Evolutionary conservation across 2,113 vertebrate species (phyloP).

Genomic region (Neotragus pygmaeus): DNA sequence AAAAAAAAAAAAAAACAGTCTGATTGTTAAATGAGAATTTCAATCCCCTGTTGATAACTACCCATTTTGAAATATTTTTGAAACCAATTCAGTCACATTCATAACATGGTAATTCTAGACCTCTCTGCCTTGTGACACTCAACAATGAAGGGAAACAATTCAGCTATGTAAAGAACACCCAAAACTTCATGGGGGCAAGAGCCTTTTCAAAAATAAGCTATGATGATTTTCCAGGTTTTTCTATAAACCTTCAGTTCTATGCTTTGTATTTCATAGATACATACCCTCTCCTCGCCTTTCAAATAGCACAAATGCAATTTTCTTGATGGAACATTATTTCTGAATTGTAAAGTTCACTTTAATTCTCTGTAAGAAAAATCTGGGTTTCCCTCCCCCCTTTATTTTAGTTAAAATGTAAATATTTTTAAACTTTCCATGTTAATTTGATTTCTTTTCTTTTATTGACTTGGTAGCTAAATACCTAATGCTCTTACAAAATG

Average conservation of each 20-base stretch:
- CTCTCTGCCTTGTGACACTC: conserved; percentile 52
- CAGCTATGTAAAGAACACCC: conserved; percentile 24
- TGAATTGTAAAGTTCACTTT: conserved; percentile 35
- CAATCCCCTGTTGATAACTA: conserved; percentile 31
- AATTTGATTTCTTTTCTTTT: conserved; percentile 52
- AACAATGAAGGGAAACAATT: conserved; percentile 65
- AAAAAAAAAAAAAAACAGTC: too few relatives aligned
- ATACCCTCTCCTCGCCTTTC: conserved; percentile 4
- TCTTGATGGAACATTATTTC: conserved; percentile 52
- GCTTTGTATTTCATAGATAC: conserved; percentile 31
- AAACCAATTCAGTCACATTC: conserved; percentile 45
- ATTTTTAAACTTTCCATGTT: conserved; percentile 43
- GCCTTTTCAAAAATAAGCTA: conserved; percentile 62
- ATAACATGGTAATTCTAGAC: conserved; percentile 66
- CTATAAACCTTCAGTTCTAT: conserved; percentile 6
- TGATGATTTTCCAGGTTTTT: conserved; percentile 35
- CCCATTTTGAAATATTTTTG: conserved; percentile 67
- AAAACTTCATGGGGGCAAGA: conserved; percentile 42
- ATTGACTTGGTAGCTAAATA: conserved; percentile 40
- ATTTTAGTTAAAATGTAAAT: conserved; percentile 55
- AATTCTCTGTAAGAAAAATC: conserved; percentile 60
- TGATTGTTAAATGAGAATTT: conserved; percentile 60
- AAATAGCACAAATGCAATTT: conserved; percentile 43
- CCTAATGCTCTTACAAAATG: conserved; percentile 34
- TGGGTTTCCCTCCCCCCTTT: background rate